Evolutionary conservation across 2,797 vertebrate genomes (phyloP).

Genomic region (Esox lucius): DNA sequence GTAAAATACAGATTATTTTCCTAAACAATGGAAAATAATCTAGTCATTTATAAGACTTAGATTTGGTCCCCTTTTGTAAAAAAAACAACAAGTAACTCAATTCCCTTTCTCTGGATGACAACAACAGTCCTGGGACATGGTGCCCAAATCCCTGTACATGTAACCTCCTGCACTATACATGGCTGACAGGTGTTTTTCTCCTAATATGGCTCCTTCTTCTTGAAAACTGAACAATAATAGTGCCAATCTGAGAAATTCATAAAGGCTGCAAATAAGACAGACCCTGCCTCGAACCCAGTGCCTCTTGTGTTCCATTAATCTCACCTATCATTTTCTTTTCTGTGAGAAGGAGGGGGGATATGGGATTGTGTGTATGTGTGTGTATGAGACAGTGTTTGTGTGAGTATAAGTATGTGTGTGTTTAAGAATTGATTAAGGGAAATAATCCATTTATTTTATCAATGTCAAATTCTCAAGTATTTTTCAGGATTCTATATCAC

Average conservation of each 20-base stretch:
- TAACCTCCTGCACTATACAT: neutral
- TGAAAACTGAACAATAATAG: slow-evolving; percentile 26
- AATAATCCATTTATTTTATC: too few species aligned
- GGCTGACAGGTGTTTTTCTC: slow-evolving; percentile 1
- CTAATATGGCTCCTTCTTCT: slow-evolving; percentile 6
- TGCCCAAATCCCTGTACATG: neutral
- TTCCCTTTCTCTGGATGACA: neutral
- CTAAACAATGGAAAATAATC: neutral
- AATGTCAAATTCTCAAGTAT: too few species aligned
- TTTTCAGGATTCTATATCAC: too few species aligned
- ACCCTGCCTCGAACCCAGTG: slow-evolving; percentile 12
- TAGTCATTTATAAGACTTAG: neutral
- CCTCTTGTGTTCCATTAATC: slow-evolving; percentile 22
- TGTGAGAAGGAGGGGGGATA: slow-evolving; percentile 12
- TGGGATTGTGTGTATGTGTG: neutral
- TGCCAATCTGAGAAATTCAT: slow-evolving; percentile 14
- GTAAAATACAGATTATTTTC: too few species aligned
- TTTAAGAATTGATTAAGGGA: neutral
- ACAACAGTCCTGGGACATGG: neutral
- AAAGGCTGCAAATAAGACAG: slow-evolving; percentile 12
- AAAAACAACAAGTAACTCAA: neutral
- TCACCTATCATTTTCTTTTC: slow-evolving; percentile 15
- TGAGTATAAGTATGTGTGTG: neutral
- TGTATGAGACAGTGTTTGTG: neutral
- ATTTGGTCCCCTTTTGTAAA: neutral